These are phyloP conservation scores for Coremacera marginata DNA, from an alignment of 2,888 invertebrate genomes.

Conservation along the genomic window DNA sequence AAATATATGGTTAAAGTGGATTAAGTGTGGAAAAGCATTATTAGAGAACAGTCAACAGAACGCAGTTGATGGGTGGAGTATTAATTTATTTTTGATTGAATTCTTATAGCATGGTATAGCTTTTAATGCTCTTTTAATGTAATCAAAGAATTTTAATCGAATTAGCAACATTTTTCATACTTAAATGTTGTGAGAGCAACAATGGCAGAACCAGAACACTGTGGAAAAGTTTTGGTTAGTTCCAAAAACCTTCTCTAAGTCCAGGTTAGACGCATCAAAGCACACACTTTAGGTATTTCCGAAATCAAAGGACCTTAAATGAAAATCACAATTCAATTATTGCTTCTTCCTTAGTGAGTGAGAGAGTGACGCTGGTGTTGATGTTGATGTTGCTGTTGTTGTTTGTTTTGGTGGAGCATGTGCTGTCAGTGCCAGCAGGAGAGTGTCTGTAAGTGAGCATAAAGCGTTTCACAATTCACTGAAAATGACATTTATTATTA, in stretches of 20 bases:
- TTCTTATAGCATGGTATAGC: too few relatives aligned
- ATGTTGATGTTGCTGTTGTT: neutral
- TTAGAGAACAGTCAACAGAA: neutral
- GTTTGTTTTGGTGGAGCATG: neutral
- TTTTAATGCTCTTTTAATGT: neutral
- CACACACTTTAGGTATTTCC: slow-evolving; percentile 45
- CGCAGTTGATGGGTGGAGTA: neutral
- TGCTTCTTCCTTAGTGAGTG: slow-evolving; percentile 5
- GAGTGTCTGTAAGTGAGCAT: slow-evolving; percentile 14
- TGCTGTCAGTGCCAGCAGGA: neutral
- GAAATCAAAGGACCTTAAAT: slow-evolving; percentile 64
- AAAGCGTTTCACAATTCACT: slow-evolving; percentile 18
- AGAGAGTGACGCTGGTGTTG: neutral
- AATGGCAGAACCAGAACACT: too few relatives aligned
- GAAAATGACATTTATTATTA: slow-evolving; percentile 26
- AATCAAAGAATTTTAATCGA: neutral
- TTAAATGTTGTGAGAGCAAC: neutral
- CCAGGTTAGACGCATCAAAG: slow-evolving; percentile 7
- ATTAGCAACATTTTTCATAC: neutral
- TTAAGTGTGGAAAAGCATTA: neutral
- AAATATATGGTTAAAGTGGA: slow-evolving; percentile 5
- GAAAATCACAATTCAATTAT: slow-evolving; percentile 66
- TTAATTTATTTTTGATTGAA: too few relatives aligned
- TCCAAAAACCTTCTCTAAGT: neutral
- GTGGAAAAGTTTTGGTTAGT: too few relatives aligned